Evolutionary conservation across 2,888 invertebrate species (phyloP).

Genomic region (Meganola albula): DNA sequence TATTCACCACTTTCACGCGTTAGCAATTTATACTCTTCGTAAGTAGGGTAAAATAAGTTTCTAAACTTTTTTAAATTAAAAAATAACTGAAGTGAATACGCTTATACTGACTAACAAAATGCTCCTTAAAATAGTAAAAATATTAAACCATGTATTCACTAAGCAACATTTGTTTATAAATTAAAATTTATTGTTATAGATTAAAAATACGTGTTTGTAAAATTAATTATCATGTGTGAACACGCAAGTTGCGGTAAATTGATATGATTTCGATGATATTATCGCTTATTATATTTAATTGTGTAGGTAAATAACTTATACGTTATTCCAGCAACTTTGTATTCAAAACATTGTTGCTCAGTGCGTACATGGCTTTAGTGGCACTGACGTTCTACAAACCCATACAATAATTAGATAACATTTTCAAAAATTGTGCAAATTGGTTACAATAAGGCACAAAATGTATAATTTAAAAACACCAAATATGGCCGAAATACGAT

Average conservation of each 20-base stretch:
- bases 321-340: too few relatives aligned
- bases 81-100: constrained; percentile 46
- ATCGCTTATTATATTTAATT: too few relatives aligned
- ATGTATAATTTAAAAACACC: constrained; percentile 27
- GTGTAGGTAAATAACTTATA: too few relatives aligned
- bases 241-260: too few relatives aligned
- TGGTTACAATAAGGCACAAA: constrained; percentile 50
- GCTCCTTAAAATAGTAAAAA: constrained; percentile 49
- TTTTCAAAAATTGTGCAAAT: constrained; percentile 52
- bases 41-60: constrained; percentile 43
- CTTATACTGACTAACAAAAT: constrained; percentile 64
- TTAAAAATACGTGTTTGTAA: too few relatives aligned
- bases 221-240: too few relatives aligned
- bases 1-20: constrained; percentile 33
- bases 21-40: constrained; percentile 40
- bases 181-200: too few relatives aligned
- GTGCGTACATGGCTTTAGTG: too few relatives aligned
- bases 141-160: too few relatives aligned
- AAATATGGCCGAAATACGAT: constrained; percentile 28
- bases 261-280: too few relatives aligned
- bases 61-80: constrained; percentile 38
- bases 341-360: background rate
- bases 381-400: constrained; percentile 28
- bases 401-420: constrained; percentile 20
- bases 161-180: too few relatives aligned